phyloP scores from a whole-genome alignment of 2,888 invertebrate species.

The Gibbula magus region DNA sequence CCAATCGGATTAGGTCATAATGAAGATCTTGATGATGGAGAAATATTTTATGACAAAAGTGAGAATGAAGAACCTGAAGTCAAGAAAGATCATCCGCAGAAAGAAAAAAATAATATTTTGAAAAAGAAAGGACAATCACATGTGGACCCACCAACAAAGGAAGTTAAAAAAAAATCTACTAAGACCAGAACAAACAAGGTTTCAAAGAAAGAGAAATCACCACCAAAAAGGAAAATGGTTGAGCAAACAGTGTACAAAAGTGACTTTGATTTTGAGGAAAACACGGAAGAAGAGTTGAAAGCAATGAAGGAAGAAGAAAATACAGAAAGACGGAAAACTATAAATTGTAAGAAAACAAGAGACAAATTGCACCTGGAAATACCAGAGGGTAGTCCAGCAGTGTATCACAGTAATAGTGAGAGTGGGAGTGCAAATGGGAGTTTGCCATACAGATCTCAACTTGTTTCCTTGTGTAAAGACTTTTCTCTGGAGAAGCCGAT shows the following conservation, averaged over 20 bases:
- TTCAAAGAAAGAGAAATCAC: background rate
- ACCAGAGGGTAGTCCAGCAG: too few relatives aligned
- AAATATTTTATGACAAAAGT: background rate
- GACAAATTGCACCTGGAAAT: background rate
- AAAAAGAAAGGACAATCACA: too few relatives aligned
- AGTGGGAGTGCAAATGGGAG: too few relatives aligned
- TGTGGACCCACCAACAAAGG: too few relatives aligned
- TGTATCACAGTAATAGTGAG: too few relatives aligned
- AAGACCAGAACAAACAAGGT: too few relatives aligned
- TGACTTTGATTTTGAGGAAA: background rate
- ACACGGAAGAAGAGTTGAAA: background rate
- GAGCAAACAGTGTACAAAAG: background rate
- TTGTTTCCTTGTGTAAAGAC: background rate
- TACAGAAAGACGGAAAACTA: background rate
- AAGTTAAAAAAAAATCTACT: too few relatives aligned
- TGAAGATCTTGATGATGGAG: background rate
- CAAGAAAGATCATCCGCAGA: too few relatives aligned
- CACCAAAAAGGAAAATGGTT: background rate
- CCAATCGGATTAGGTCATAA: background rate
- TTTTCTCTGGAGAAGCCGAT: background rate
- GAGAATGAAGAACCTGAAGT: background rate
- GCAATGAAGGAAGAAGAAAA: background rate
- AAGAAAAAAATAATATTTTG: too few relatives aligned
- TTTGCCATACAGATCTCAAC: background rate
- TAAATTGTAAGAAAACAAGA: background rate